Conservation (phyloP, 1,140 invertebrate species). For the Cotesia vestalis region DNA sequence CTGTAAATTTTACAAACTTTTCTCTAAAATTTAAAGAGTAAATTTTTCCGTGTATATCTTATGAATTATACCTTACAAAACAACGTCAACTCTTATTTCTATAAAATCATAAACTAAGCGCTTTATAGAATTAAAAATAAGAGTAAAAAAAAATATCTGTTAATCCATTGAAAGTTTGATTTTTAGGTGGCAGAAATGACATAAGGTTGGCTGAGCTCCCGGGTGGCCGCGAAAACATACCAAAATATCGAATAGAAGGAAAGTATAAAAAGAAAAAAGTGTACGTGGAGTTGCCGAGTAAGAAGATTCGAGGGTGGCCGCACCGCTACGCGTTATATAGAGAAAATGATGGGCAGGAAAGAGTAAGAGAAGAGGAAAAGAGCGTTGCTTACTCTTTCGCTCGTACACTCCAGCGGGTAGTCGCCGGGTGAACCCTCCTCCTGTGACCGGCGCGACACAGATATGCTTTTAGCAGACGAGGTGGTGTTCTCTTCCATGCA, state of each 20-base stretch:
- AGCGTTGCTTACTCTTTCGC: background rate
- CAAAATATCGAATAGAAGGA: conserved; percentile 4
- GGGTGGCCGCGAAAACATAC: conserved; percentile 12
- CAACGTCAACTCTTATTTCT: no score
- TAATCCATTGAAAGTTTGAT: background rate
- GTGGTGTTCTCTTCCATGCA: conserved; percentile 36
- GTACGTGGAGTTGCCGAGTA: no score
- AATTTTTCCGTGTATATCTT: no score
- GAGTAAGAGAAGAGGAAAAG: background rate
- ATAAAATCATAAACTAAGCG: no score
- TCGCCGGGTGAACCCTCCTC: conserved; percentile 32
- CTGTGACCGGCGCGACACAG: conserved; percentile 47
- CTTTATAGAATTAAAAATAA: background rate
- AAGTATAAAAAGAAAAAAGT: background rate
- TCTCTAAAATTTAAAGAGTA: no score
- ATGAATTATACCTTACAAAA: no score
- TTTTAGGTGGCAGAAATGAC: background rate
- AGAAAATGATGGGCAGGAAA: background rate
- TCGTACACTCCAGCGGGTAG: conserved; percentile 6
- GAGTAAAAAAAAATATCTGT: background rate
- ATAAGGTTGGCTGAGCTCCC: conserved; percentile 7
- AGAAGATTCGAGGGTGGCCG: no score
- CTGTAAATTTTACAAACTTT: no score
- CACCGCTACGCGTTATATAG: background rate
- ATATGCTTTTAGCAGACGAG: conserved; percentile 51